These are phyloP conservation scores for Alectoris magna DNA, from an alignment of 2,797 vertebrate genomes.

Conservation along the genomic window DNA sequence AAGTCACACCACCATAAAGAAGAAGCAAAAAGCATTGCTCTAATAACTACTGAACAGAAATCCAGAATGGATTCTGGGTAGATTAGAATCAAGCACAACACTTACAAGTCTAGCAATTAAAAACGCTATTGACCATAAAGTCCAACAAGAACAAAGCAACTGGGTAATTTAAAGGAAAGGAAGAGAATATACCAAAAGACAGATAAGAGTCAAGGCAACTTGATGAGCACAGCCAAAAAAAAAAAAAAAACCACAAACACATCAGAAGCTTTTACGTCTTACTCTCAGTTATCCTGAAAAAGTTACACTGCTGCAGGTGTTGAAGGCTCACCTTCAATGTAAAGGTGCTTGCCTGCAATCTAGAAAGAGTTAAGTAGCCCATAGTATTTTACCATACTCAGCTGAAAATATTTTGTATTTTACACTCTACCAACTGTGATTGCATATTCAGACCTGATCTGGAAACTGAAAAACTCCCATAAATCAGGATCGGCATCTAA, in stretches of 20 bases:
- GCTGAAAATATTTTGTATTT: background rate
- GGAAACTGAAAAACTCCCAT: background rate
- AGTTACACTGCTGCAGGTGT: background rate
- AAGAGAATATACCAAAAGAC: background rate
- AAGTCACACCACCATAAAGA: background rate
- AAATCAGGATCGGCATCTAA: background rate
- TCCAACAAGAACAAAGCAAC: background rate
- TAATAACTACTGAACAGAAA: background rate
- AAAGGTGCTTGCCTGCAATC: background rate
- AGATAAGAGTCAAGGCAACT: background rate
- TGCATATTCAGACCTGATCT: background rate
- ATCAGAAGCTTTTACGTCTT: background rate
- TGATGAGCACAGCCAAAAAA: background rate
- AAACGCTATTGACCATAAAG: background rate
- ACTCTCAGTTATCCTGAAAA: background rate
- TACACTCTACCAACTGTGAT: background rate
- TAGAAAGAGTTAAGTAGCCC: background rate
- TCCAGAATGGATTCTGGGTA: background rate
- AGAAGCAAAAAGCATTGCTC: background rate
- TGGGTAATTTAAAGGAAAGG: background rate
- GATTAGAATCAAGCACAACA: background rate
- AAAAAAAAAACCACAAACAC: no score
- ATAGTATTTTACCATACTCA: background rate
- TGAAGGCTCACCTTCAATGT: background rate
- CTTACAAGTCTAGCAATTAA: accelerated